phyloP scores from a whole-genome alignment of 53 echinoderm and acorn worm species.

The Astropecten irregularis region DNA sequence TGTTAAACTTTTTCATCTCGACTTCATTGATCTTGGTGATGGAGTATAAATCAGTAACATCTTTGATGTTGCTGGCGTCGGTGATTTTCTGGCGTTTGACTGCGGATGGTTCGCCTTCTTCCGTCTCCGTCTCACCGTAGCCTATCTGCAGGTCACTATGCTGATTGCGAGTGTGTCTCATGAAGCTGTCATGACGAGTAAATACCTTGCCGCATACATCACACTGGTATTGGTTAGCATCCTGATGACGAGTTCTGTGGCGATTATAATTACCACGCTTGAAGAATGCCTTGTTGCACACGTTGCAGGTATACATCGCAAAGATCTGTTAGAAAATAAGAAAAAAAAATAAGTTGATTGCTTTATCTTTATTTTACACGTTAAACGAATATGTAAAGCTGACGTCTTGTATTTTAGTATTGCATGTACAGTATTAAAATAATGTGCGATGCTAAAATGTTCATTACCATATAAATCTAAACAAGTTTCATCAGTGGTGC shows the following conservation, averaged over 20 bases:
- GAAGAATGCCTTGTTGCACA: background rate
- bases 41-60: slow-evolving; percentile 18
- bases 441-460: no score
- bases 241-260: background rate
- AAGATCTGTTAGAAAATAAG: no score
- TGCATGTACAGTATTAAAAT: no score
- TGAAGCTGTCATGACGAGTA: slow-evolving; percentile 9
- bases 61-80: background rate
- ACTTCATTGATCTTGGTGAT: slow-evolving; percentile 1
- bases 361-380: no score
- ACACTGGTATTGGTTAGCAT: slow-evolving; percentile 6
- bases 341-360: no score
- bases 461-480: no score
- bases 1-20: slow-evolving; percentile 17
- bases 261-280: slow-evolving; percentile 2
- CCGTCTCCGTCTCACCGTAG: background rate
- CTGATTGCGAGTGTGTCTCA: background rate
- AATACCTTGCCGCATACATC: slow-evolving; percentile 18
- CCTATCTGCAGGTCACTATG: background rate
- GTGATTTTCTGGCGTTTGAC: slow-evolving; percentile 7
- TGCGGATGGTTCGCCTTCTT: background rate
- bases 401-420: no score
- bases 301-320: background rate
- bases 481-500: no score
- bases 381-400: no score